Conservation (phyloP, 2,113 vertebrate genomes). For the Lampris incognitus region DNA sequence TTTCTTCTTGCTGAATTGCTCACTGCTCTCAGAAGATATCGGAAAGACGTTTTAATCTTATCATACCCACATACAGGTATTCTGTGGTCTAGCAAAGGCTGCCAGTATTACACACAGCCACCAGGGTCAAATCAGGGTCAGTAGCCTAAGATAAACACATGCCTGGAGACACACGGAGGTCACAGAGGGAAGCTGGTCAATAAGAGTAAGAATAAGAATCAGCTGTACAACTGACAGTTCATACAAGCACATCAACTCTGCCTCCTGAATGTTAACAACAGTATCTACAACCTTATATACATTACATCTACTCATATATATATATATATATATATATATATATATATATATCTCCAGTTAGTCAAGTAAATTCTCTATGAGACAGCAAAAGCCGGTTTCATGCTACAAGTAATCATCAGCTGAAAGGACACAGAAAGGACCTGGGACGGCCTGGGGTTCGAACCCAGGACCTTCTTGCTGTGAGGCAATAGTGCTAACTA, state of each 20-base stretch:
- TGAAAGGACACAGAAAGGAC: too few species aligned
- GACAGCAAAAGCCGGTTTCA: too few species aligned
- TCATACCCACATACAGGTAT: slow-evolving; percentile 33
- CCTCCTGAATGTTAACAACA: background rate
- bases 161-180: slow-evolving; percentile 5
- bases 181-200: slow-evolving; percentile 8
- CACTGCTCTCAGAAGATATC: background rate
- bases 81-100: background rate
- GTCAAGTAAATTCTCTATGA: too few species aligned
- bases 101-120: background rate
- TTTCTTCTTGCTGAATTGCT: background rate
- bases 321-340: too few species aligned
- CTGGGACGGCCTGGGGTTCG: too few species aligned
- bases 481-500: too few species aligned
- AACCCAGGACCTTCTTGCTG: too few species aligned
- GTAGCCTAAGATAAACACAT: slow-evolving; percentile 45
- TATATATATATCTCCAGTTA: too few species aligned
- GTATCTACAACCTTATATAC: too few species aligned
- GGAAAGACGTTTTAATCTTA: slow-evolving; percentile 6
- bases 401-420: too few species aligned
- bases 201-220: slow-evolving; percentile 1
- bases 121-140: slow-evolving; percentile 45
- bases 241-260: background rate
- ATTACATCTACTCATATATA: too few species aligned
- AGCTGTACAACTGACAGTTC: slow-evolving; percentile 2